Evolutionary conservation across 2,113 vertebrate genomes (phyloP).

Genomic region (Neofelis nebulosa): DNA sequence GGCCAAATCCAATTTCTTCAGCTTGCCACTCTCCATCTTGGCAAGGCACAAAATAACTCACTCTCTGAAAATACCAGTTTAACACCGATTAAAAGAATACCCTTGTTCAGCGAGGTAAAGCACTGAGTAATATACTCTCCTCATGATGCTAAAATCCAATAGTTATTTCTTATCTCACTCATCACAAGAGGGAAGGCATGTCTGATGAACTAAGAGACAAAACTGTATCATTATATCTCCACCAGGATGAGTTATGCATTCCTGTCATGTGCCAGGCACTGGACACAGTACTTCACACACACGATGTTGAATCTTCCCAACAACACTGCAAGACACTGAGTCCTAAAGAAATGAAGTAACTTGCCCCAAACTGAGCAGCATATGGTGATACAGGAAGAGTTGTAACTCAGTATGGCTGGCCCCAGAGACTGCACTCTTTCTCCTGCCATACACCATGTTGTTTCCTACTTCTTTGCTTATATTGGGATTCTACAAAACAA

Average conservation of each 20-base stretch:
- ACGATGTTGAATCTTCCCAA: background rate
- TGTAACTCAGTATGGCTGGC: background rate
- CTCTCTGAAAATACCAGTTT: slow-evolving; percentile 35
- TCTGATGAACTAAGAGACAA: slow-evolving; percentile 13
- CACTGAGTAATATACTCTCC: background rate
- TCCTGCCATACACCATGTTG: background rate
- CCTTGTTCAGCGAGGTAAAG: background rate
- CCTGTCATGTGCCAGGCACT: background rate
- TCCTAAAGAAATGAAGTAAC: background rate
- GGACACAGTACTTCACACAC: background rate
- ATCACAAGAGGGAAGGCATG: slow-evolving; percentile 38
- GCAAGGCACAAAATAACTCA: slow-evolving; percentile 30
- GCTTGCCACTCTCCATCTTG: background rate
- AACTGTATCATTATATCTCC: slow-evolving; percentile 22
- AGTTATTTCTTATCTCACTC: slow-evolving; percentile 51
- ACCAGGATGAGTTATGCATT: background rate
- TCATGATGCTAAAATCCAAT: slow-evolving; percentile 22
- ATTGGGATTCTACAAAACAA: slow-evolving; percentile 8
- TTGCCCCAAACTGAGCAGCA: background rate
- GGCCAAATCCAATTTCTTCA: slow-evolving; percentile 17
- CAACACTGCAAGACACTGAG: background rate
- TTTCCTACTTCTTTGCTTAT: slow-evolving; percentile 25
- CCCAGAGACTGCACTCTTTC: background rate
- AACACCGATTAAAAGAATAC: slow-evolving; percentile 42
- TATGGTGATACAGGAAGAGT: background rate